Evolutionary conservation across 2,113 vertebrate species (phyloP).

Genomic region (Nyctereutes procyonoides): DNA sequence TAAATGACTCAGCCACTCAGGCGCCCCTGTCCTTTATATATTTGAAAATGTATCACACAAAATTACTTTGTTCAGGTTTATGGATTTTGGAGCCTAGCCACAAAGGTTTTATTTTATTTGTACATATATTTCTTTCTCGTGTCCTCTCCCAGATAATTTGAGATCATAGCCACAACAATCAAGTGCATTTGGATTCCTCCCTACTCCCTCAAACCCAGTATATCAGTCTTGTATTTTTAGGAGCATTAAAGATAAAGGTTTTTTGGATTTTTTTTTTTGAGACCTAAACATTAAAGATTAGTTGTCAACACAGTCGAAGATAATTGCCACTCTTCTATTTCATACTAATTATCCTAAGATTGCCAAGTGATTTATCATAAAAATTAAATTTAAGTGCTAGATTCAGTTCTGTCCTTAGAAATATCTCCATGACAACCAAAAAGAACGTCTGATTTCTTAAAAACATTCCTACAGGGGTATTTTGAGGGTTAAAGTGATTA

Average conservation of each 20-base stretch:
- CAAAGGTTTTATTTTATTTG: neutral
- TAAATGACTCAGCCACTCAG: too few species aligned
- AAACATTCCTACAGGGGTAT: slow-evolving; percentile 59
- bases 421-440: slow-evolving; percentile 66
- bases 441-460: slow-evolving; percentile 49
- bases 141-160: neutral
- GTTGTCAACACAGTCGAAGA: slow-evolving; percentile 33
- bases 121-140: neutral
- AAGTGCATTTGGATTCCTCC: neutral
- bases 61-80: slow-evolving; percentile 51
- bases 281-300: slow-evolving; percentile 44
- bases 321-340: slow-evolving; percentile 55
- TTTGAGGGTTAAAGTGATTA: slow-evolving; percentile 82
- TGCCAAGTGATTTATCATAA: slow-evolving; percentile 49
- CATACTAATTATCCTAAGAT: slow-evolving; percentile 54
- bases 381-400: slow-evolving; percentile 64
- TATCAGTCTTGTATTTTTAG: slow-evolving; percentile 51
- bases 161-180: neutral
- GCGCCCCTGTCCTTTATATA: neutral
- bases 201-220: neutral
- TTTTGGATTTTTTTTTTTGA: neutral
- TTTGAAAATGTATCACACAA: neutral
- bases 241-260: slow-evolving; percentile 23
- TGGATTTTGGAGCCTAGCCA: neutral
- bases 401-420: slow-evolving; percentile 58